These are phyloP conservation scores for Oryzaephilus surinamensis DNA, from an alignment of 1,140 invertebrate genomes.

Conservation along the genomic window DNA sequence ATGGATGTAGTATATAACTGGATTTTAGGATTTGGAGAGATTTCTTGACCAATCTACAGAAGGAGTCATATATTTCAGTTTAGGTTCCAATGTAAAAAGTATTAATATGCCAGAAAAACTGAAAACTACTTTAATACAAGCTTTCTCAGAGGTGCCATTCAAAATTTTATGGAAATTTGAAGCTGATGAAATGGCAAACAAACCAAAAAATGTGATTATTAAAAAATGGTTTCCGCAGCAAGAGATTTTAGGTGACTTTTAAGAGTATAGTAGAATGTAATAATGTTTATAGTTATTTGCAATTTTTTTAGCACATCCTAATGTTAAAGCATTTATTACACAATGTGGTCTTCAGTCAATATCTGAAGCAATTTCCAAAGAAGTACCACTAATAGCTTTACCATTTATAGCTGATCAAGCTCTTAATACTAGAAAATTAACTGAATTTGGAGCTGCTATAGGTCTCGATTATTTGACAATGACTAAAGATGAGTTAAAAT, in stretches of 20 bases:
- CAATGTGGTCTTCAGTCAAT: slow-evolving; percentile 43
- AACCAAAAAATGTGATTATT: slow-evolving; percentile 49
- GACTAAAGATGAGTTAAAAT: slow-evolving; percentile 10
- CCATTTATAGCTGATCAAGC: slow-evolving; percentile 33
- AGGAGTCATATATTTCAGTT: slow-evolving; percentile 42
- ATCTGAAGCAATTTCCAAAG: slow-evolving; percentile 38
- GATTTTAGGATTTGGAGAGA: slow-evolving; percentile 30
- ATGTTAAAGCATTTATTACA: slow-evolving; percentile 36
- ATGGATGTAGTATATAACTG: too few relatives aligned
- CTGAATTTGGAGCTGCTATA: slow-evolving; percentile 22
- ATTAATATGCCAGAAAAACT: slow-evolving; percentile 32
- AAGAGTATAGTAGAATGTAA: neutral
- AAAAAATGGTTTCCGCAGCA: slow-evolving; percentile 60
- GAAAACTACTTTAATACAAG: slow-evolving; percentile 34
- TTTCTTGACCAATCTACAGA: slow-evolving; percentile 31
- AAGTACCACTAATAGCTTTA: slow-evolving; percentile 40
- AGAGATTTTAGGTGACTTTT: slow-evolving; percentile 49
- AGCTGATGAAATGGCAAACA: slow-evolving; percentile 40
- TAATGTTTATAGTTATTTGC: neutral
- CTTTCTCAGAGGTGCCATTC: slow-evolving; percentile 39
- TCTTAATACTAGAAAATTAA: slow-evolving; percentile 20
- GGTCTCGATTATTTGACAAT: slow-evolving; percentile 11
- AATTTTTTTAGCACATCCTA: slow-evolving; percentile 30
- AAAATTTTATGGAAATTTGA: slow-evolving; percentile 43
- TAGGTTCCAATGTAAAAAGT: slow-evolving; percentile 40